A percentile compares a stretch with the other conserved stretches of the same genome.
phyloP scores from a whole-genome alignment of 1,140 invertebrate species.

The Drosophila rufa region DNA sequence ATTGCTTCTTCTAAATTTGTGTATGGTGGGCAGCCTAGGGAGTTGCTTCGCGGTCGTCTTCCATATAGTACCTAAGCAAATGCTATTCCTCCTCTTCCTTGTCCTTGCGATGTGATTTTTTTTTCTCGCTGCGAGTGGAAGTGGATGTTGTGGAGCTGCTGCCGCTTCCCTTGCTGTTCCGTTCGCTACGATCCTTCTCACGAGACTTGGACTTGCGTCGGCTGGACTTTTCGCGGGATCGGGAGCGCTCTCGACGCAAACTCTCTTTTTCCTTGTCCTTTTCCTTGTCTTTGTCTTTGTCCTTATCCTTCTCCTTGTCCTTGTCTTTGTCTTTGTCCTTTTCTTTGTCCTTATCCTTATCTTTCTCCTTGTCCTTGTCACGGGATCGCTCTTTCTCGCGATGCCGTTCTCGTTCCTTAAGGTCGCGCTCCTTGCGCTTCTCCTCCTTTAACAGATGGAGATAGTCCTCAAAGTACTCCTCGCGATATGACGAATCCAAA shows the following conservation, averaged over 20 bases:
- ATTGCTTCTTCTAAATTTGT: slow-evolving; percentile 4
- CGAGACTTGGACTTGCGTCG: slow-evolving; percentile 87
- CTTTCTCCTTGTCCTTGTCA: slow-evolving; percentile 74
- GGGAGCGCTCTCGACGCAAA: slow-evolving; percentile 86
- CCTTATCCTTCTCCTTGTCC: slow-evolving; percentile 50
- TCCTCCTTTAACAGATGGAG: slow-evolving; percentile 93
- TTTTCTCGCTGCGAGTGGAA: slow-evolving; percentile 86
- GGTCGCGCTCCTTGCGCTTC: slow-evolving; percentile 86
- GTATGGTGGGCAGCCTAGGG: slow-evolving; percentile 34
- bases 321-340: slow-evolving; percentile 63
- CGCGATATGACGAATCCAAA: slow-evolving; percentile 92
- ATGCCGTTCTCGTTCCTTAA: slow-evolving; percentile 79
- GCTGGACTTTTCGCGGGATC: slow-evolving; percentile 87
- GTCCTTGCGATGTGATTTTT: slow-evolving; percentile 88
- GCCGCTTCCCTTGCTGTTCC: slow-evolving; percentile 72
- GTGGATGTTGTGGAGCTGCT: slow-evolving; percentile 46
- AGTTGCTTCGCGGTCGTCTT: slow-evolving; percentile 35
- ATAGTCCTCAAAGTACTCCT: slow-evolving; percentile 98
- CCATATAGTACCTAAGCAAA: slow-evolving; percentile 60
- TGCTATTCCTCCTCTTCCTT: slow-evolving; percentile 88
- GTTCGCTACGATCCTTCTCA: slow-evolving; percentile 87
- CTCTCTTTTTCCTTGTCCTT: slow-evolving; percentile 63
- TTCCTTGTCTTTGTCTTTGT: slow-evolving; percentile 83
- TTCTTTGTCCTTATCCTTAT: slow-evolving; percentile 80
- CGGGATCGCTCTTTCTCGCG: slow-evolving; percentile 78